A percentile compares a stretch with the other conserved stretches of the same genome.
Conservation (phyloP, 2,888 invertebrate species). For the Heliconius sara region DNA sequence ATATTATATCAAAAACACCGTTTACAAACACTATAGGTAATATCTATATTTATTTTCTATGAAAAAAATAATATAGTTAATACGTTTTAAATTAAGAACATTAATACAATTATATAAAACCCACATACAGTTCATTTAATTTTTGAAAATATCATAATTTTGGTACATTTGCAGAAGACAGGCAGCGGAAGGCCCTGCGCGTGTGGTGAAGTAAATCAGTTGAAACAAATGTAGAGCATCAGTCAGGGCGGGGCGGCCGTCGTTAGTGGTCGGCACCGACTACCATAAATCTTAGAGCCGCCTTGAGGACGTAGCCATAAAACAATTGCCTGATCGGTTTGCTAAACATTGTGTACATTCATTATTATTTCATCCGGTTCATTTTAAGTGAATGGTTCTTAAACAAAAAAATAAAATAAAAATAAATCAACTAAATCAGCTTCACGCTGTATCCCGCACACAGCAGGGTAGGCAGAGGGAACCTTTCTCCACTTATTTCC, state of each 20-base stretch:
- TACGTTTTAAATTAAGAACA: too few species aligned
- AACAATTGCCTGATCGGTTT: constrained; percentile 59
- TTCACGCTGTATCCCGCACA: too few species aligned
- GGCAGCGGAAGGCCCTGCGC: constrained; percentile 59
- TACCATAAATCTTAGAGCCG: constrained; percentile 75
- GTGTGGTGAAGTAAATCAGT: constrained; percentile 75
- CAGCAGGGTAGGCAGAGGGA: too few species aligned
- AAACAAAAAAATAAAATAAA: too few species aligned
- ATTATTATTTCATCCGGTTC: constrained; percentile 24
- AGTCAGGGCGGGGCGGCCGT: constrained; percentile 71
- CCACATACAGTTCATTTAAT: background rate
- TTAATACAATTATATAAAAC: too few species aligned
- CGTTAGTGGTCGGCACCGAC: constrained; percentile 78
- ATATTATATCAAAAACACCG: too few species aligned
- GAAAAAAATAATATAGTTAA: too few species aligned
- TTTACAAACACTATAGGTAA: too few species aligned
- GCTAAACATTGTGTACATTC: constrained; percentile 45
- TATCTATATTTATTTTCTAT: too few species aligned
- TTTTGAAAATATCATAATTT: constrained; percentile 17
- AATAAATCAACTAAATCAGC: too few species aligned
- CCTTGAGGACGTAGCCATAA: constrained; percentile 71
- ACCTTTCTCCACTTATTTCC: too few species aligned
- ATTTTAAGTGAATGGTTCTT: constrained; percentile 10
- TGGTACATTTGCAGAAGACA: constrained; percentile 49
- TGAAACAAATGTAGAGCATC: constrained; percentile 81